Evolutionary conservation across 2,113 vertebrate genomes (phyloP).

Genomic region (Ranitomeya variabilis): DNA sequence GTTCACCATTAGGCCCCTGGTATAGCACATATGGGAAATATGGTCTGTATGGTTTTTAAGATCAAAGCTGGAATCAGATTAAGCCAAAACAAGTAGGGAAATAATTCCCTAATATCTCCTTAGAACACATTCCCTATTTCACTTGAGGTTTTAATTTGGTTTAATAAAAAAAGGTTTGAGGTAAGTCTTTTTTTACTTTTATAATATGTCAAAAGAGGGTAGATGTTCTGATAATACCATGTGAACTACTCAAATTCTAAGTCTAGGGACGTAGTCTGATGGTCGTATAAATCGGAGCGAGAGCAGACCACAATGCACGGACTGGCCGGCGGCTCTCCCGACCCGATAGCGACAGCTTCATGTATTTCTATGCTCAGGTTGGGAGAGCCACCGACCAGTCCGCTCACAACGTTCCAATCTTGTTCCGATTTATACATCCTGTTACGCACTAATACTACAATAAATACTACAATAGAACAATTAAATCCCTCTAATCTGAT

Average conservation of each 20-base stretch:
- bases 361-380: too few relatives aligned
- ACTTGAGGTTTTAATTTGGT: too few relatives aligned
- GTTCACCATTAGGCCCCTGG: not conserved
- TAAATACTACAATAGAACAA: not conserved
- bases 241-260: not conserved
- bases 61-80: too few relatives aligned
- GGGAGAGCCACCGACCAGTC: too few relatives aligned
- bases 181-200: not conserved
- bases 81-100: too few relatives aligned
- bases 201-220: not conserved
- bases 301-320: too few relatives aligned
- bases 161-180: not conserved
- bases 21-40: not conserved
- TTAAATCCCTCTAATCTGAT: not conserved
- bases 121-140: not conserved
- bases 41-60: not conserved
- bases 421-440: too few relatives aligned
- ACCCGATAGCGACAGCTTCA: too few relatives aligned
- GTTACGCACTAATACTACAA: not conserved
- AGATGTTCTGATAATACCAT: not conserved
- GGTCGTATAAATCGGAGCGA: too few relatives aligned
- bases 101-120: not conserved
- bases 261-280: not conserved
- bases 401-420: too few relatives aligned
- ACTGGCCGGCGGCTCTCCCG: too few relatives aligned